A percentile compares a stretch with the other conserved stretches of the same genome.
Conservation (phyloP, 2,888 invertebrate genomes). For the Apocheima hispidaria region DNA sequence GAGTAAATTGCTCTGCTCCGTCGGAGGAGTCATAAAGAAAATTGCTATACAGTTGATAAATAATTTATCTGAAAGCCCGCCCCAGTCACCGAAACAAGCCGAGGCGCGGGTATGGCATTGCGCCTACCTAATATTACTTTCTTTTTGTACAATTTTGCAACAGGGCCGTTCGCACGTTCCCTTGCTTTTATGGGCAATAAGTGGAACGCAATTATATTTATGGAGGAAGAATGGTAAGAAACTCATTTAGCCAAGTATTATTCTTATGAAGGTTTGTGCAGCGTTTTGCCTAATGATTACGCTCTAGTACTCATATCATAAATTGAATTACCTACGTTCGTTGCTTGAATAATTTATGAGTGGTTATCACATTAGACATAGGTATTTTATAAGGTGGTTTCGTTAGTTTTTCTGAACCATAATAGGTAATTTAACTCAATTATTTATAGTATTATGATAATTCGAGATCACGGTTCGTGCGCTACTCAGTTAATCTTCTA, state of each 20-base stretch:
- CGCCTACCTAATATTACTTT: slow-evolving; percentile 84
- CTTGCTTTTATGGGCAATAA: slow-evolving; percentile 85
- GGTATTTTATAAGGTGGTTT: no score
- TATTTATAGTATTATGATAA: background rate
- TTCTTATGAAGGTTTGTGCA: slow-evolving; percentile 54
- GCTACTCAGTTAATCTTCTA: no score
- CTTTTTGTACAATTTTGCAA: slow-evolving; percentile 86
- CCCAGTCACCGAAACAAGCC: slow-evolving; percentile 83
- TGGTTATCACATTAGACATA: background rate
- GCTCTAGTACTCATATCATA: slow-evolving; percentile 17
- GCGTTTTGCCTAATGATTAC: slow-evolving; percentile 31
- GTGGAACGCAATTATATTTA: slow-evolving; percentile 86
- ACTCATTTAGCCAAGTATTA: slow-evolving; percentile 81
- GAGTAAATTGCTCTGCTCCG: slow-evolving; percentile 85
- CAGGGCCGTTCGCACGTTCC: slow-evolving; percentile 84
- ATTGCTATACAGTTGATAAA: slow-evolving; percentile 87
- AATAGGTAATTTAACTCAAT: background rate
- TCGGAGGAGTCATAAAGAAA: slow-evolving; percentile 86
- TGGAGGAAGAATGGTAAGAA: slow-evolving; percentile 81
- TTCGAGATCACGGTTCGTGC: no score
- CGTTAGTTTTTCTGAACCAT: background rate
- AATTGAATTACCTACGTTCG: slow-evolving; percentile 17
- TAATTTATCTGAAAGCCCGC: slow-evolving; percentile 86
- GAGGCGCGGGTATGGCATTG: slow-evolving; percentile 68
- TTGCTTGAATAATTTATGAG: slow-evolving; percentile 4